Percentiles rank a stretch among this genome's conserved stretches.
phyloP scores from a whole-genome alignment of 2,113 vertebrate genomes.

The Sardina pilchardus region DNA sequence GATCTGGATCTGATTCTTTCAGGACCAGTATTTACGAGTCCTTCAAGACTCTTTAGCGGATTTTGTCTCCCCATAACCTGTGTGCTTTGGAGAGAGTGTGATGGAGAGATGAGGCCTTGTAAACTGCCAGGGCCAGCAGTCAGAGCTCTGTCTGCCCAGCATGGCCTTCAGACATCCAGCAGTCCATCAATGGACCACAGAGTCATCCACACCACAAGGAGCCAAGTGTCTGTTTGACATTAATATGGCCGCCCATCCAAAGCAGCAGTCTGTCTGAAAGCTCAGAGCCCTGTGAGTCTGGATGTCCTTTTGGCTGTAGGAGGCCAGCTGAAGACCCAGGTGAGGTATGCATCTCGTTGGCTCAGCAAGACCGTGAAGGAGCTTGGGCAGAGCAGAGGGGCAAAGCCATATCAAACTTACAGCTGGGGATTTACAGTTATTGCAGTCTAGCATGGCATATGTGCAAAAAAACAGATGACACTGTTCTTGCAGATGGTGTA shows the following conservation, averaged over 20 bases:
- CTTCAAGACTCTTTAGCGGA: background rate
- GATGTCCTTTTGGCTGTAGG: background rate
- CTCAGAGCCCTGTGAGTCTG: background rate
- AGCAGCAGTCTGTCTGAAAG: background rate
- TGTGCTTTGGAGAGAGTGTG: background rate
- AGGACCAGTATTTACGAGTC: background rate
- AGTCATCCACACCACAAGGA: background rate
- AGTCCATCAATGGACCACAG: background rate
- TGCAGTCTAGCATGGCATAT: conserved; percentile 40
- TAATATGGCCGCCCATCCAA: background rate
- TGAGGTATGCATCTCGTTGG: background rate
- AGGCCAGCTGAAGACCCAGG: background rate
- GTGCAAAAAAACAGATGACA: conserved; percentile 24
- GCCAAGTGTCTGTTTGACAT: too few relatives aligned
- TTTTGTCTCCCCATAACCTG: background rate
- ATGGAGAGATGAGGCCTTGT: background rate
- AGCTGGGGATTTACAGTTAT: conserved; percentile 48
- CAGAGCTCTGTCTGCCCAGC: background rate
- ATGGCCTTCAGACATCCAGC: background rate
- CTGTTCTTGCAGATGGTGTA: background rate
- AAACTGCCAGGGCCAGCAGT: background rate
- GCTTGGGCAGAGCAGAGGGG: background rate
- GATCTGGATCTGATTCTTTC: background rate
- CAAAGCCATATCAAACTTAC: conserved; percentile 29
- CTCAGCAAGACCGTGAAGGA: background rate